A percentile compares a stretch with the other conserved stretches of the same genome.
These are phyloP conservation scores for Dipodomys spectabilis DNA, from an alignment of 2,113 vertebrate genomes.

Conservation along the genomic window DNA sequence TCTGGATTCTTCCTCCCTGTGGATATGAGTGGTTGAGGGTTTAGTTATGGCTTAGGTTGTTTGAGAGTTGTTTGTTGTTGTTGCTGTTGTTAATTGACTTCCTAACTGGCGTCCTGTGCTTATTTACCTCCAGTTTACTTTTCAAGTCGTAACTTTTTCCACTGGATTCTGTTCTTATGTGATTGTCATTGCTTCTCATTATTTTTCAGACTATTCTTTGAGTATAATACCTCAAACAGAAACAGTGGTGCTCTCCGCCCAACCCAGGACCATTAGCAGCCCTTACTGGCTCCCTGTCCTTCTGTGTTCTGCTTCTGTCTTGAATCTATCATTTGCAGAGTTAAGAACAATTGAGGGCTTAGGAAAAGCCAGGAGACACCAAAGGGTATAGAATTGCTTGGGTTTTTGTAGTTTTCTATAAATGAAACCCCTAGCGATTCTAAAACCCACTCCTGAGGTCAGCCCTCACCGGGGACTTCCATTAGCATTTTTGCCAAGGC, in stretches of 20 bases:
- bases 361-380: not conserved
- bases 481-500: rapidly evolving
- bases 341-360: not conserved
- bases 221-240: not conserved
- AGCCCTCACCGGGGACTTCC: rapidly evolving
- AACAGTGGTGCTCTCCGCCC: not conserved
- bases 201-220: not conserved
- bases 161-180: not conserved
- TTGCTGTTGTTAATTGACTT: not conserved
- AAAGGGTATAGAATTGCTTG: not conserved
- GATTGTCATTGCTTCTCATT: not conserved
- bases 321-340: not conserved
- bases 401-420: not conserved
- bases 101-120: not conserved
- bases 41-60: not conserved
- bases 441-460: not conserved
- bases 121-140: not conserved
- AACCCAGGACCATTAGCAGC: not conserved
- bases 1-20: not conserved
- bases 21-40: not conserved
- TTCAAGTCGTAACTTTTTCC: not conserved
- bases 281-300: not conserved
- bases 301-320: not conserved
- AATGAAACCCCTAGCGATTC: not conserved
- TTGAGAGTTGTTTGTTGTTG: not conserved